Conservation (phyloP, 2,888 invertebrate species). For the Lycaena phlaeas region DNA sequence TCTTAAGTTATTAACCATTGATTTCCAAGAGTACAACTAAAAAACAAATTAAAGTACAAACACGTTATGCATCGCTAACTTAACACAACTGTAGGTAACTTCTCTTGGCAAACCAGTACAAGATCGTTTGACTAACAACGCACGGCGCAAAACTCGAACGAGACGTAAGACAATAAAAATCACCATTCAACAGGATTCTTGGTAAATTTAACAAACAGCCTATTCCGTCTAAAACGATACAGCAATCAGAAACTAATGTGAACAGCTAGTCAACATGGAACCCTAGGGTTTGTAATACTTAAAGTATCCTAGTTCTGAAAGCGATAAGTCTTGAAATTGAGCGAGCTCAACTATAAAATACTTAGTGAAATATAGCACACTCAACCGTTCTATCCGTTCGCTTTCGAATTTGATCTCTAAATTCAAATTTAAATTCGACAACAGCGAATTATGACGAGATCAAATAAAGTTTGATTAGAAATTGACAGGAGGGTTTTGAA, state of each 20-base stretch:
- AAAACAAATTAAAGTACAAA: constrained; percentile 74
- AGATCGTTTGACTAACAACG: constrained; percentile 56
- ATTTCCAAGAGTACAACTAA: constrained; percentile 74
- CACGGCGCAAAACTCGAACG: constrained; percentile 65
- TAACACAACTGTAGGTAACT: constrained; percentile 73
- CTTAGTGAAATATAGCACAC: constrained; percentile 55
- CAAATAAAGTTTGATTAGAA: too few species aligned
- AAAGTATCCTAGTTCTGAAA: constrained; percentile 58
- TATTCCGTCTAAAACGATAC: constrained; percentile 55
- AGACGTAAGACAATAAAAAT: constrained; percentile 30
- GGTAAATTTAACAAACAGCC: constrained; percentile 59
- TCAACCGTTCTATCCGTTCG: constrained; percentile 35
- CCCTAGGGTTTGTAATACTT: constrained; percentile 58
- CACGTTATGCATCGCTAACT: constrained; percentile 72
- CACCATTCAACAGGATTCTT: constrained; percentile 29
- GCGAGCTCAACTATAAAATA: constrained; percentile 64
- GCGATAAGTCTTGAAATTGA: constrained; percentile 70
- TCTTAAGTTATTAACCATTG: constrained; percentile 74
- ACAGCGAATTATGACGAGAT: too few species aligned
- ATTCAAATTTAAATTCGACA: constrained; percentile 4
- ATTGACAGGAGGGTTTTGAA: too few species aligned
- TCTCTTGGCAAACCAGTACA: constrained; percentile 70
- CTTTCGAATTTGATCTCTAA: constrained; percentile 4
- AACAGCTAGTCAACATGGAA: constrained; percentile 58
- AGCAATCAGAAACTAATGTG: constrained; percentile 58